Conservation (phyloP, 2,888 invertebrate species). For the Drosophila formosana region DNA sequence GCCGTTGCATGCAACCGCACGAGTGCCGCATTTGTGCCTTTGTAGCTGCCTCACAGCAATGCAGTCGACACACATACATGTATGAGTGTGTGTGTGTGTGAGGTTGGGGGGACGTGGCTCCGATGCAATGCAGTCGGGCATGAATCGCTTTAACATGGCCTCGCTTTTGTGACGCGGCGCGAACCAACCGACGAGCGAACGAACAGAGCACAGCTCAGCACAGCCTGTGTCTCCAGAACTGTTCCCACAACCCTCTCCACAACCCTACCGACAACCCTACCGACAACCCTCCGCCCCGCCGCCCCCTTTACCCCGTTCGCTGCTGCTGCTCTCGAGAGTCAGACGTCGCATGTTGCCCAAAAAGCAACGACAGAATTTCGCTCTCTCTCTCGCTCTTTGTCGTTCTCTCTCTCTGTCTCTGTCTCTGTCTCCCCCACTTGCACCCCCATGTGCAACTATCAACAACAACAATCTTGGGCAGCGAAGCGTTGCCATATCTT, state of each 20-base stretch:
- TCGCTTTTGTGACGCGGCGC: constrained; percentile 64
- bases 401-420: neutral
- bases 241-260: too few relatives aligned
- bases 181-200: constrained; percentile 4
- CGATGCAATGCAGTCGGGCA: constrained; percentile 69
- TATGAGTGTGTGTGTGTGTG: too few relatives aligned
- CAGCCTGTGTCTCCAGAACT: neutral
- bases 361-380: constrained; percentile 26
- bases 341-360: constrained; percentile 43
- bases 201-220: neutral
- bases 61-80: constrained; percentile 9
- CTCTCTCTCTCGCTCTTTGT: neutral
- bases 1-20: constrained; percentile 77
- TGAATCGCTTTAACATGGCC: constrained; percentile 73
- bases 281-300: too few relatives aligned
- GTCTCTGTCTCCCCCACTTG: neutral
- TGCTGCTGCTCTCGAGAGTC: neutral
- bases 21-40: constrained; percentile 74
- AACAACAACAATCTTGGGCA: constrained; percentile 64
- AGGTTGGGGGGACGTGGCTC: neutral
- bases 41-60: constrained; percentile 54
- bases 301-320: neutral
- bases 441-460: constrained; percentile 46
- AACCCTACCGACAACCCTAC: neutral
- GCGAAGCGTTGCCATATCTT: constrained; percentile 72